Evolutionary conservation across 1,140 invertebrate genomes (phyloP).

Genomic region (Euglossa dilemma): DNA sequence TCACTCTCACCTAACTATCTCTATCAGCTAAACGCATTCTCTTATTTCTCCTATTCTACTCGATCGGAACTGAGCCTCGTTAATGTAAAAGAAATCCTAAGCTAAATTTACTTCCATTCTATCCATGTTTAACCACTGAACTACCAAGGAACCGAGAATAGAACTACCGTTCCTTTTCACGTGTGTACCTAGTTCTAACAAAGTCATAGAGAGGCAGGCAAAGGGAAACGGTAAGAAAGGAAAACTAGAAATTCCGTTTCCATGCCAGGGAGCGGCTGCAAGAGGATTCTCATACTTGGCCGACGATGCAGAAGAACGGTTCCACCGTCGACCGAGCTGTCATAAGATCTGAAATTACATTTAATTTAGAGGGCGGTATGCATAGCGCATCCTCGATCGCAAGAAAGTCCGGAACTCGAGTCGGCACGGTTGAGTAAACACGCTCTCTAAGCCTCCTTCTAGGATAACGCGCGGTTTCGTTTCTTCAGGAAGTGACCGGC

Average conservation of each 20-base stretch:
- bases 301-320: slow-evolving; percentile 37
- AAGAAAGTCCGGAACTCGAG: slow-evolving; percentile 66
- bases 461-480: slow-evolving; percentile 27
- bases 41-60: too few species aligned
- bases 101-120: not conserved
- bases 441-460: slow-evolving; percentile 57
- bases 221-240: slow-evolving; percentile 22
- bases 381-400: slow-evolving; percentile 47
- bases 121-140: not conserved
- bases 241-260: slow-evolving; percentile 31
- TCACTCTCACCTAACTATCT: not conserved
- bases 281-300: slow-evolving; percentile 16
- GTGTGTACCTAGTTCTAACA: not conserved
- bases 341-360: slow-evolving; percentile 57
- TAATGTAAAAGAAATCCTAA: not conserved
- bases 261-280: slow-evolving; percentile 5
- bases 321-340: not conserved
- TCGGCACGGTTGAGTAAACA: slow-evolving; percentile 60
- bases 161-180: not conserved
- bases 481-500: slow-evolving; percentile 39
- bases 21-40: too few species aligned
- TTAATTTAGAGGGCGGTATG: slow-evolving; percentile 62
- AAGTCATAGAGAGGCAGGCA: not conserved
- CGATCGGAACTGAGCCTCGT: too few species aligned
- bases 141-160: too few species aligned